A percentile compares a stretch with the other conserved stretches of the same genome.
Conservation (phyloP, 2,113 vertebrate species). For the Stercorarius parasiticus region DNA sequence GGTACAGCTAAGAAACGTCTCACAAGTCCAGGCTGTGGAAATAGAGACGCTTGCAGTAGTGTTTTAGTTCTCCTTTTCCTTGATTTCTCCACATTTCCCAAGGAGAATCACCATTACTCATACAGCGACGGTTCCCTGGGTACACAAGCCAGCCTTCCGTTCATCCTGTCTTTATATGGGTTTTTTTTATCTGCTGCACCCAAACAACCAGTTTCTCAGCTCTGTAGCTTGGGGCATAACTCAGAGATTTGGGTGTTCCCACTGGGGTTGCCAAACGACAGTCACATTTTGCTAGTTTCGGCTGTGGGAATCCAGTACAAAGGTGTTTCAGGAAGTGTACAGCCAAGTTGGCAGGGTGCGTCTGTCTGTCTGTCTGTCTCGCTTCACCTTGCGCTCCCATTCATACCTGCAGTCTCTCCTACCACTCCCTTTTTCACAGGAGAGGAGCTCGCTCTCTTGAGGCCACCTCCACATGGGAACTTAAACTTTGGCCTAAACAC, state of each 20-base stretch:
- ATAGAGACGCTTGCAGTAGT: background rate
- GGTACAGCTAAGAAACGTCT: background rate
- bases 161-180: background rate
- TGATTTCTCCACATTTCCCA: background rate
- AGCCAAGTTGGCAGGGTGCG: background rate
- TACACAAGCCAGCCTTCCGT: background rate
- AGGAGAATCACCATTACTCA: background rate
- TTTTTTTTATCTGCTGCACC: background rate
- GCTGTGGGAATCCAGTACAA: conserved; percentile 27
- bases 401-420: background rate
- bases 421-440: background rate
- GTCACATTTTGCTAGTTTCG: background rate
- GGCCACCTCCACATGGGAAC: background rate
- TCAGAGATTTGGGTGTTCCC: background rate
- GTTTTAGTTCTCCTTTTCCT: background rate
- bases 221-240: background rate
- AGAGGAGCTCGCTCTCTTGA: conserved; percentile 17
- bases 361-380: background rate
- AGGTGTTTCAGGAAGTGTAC: background rate
- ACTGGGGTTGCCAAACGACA: background rate
- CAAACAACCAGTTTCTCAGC: background rate
- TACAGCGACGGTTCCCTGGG: rapidly evolving
- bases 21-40: background rate
- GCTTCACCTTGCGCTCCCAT: background rate
- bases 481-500: background rate